These are phyloP conservation scores for Papilio demoleus DNA, from an alignment of 2,888 invertebrate species.

Conservation along the genomic window DNA sequence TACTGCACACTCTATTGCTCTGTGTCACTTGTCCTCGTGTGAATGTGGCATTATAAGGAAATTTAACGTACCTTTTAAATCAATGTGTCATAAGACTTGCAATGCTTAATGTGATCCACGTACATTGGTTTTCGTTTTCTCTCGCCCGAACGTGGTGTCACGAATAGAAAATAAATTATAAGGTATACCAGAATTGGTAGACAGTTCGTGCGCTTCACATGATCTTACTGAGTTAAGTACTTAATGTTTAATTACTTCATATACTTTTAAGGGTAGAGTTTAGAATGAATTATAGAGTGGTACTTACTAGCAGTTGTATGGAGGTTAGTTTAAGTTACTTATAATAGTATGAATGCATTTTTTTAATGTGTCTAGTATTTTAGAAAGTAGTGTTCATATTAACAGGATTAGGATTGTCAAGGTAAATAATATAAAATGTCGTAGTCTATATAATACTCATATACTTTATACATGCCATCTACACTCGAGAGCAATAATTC, in stretches of 20 bases:
- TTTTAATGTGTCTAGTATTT: background rate
- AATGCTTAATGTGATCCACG: slow-evolving; percentile 21
- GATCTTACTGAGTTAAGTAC: slow-evolving; percentile 4
- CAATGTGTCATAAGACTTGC: slow-evolving; percentile 23
- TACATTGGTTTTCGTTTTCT: slow-evolving; percentile 33
- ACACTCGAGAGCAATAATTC: too few species aligned
- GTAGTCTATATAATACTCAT: too few species aligned
- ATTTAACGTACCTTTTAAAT: slow-evolving; percentile 1
- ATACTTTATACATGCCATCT: too few species aligned
- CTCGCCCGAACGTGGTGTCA: slow-evolving; percentile 35
- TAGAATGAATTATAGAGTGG: too few species aligned
- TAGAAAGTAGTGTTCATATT: slow-evolving; percentile 3
- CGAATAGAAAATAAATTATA: slow-evolving; percentile 38
- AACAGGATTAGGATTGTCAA: slow-evolving; percentile 11
- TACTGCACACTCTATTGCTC: background rate
- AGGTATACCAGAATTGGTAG: slow-evolving; percentile 25
- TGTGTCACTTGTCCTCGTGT: background rate
- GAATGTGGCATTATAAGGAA: slow-evolving; percentile 23
- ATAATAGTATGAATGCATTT: background rate
- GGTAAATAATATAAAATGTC: background rate
- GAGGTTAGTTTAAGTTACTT: background rate
- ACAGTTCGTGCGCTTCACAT: slow-evolving; percentile 15
- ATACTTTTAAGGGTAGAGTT: too few species aligned
- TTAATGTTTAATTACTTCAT: too few species aligned
- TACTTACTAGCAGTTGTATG: too few species aligned